Percentiles rank a stretch among this genome's conserved stretches.
These are phyloP conservation scores for Girardinus metallicus DNA, from an alignment of 2,797 vertebrate species.

Conservation along the genomic window DNA sequence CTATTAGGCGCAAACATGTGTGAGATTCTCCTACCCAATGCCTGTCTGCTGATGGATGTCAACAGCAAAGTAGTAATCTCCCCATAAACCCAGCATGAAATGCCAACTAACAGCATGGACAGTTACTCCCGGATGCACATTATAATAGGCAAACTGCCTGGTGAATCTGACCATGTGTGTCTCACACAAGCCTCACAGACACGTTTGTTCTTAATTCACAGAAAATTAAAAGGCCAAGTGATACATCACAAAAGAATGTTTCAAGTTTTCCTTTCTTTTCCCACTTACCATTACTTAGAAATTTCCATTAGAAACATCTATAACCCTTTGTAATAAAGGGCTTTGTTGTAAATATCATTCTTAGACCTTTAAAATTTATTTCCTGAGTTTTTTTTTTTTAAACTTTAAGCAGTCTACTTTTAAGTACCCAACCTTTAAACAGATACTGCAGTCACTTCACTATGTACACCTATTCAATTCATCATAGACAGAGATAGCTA, in stretches of 20 bases:
- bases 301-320: background rate
- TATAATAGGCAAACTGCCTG: constrained; percentile 32
- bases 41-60: constrained; percentile 34
- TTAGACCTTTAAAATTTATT: background rate
- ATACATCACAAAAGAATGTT: background rate
- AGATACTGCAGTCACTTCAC: background rate
- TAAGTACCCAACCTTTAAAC: background rate
- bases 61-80: constrained; percentile 43
- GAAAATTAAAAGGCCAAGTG: background rate
- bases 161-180: background rate
- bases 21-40: constrained; percentile 9
- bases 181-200: background rate
- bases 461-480: background rate
- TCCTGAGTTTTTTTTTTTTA: too few species aligned
- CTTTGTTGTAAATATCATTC: background rate
- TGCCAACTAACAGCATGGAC: constrained; percentile 33
- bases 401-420: constrained; percentile 4
- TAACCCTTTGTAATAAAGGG: background rate
- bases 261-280: background rate
- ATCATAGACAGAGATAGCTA: background rate
- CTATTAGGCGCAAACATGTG: constrained; percentile 38
- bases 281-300: background rate
- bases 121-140: constrained; percentile 29
- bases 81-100: constrained; percentile 48
- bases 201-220: background rate